Conservation (phyloP, 92 coral and sea anemone genomes). For the Palythoa heliodiscus region DNA sequence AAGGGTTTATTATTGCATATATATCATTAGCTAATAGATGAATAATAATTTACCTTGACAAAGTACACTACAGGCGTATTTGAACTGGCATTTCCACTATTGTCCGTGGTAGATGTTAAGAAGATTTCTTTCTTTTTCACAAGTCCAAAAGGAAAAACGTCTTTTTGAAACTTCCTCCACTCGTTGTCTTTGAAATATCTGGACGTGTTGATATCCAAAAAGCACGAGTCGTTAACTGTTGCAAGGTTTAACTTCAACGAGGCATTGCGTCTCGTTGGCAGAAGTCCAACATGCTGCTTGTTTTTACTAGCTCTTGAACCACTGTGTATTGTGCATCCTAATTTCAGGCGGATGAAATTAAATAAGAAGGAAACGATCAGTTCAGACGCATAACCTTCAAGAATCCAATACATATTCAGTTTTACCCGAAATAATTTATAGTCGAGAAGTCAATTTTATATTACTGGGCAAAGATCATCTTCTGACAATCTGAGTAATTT, state of each 20-base stretch:
- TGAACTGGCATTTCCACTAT: neutral
- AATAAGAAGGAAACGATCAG: no score
- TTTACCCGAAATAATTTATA: no score
- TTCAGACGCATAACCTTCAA: no score
- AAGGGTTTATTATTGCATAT: no score
- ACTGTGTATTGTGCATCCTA: slow-evolving; percentile 28
- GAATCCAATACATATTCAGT: no score
- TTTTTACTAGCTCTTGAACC: neutral
- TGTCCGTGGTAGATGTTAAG: neutral
- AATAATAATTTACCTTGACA: slow-evolving; percentile 3
- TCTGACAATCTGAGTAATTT: no score
- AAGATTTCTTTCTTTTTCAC: neutral
- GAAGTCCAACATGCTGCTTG: slow-evolving; percentile 4
- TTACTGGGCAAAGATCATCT: no score
- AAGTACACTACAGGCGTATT: neutral
- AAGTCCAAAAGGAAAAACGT: neutral
- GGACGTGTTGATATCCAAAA: neutral
- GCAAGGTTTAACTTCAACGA: neutral
- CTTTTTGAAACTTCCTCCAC: neutral
- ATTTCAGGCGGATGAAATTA: no score
- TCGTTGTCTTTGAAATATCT: neutral
- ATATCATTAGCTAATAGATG: neutral
- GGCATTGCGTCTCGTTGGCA: neutral
- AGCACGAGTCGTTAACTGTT: neutral
- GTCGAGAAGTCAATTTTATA: no score